Evolutionary conservation across 2,888 invertebrate genomes (phyloP).

Genomic region (Sarcophaga rosellei): DNA sequence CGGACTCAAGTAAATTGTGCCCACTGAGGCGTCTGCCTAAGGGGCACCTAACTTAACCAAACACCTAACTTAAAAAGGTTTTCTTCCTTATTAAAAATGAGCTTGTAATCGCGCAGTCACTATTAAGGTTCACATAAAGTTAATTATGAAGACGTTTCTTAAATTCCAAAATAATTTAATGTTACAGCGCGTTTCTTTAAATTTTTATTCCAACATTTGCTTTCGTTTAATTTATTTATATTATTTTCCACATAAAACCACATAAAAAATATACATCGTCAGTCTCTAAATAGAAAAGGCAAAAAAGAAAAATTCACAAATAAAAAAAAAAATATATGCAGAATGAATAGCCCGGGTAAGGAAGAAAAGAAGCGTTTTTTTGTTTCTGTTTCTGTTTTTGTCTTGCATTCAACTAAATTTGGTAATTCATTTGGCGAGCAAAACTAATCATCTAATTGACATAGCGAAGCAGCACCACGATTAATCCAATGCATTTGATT

Average conservation of each 20-base stretch:
- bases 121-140: no score
- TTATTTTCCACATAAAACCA: neutral
- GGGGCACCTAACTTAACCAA: no score
- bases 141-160: no score
- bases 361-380: slow-evolving; percentile 2
- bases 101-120: no score
- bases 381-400: neutral
- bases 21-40: no score
- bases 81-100: no score
- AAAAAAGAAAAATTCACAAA: neutral
- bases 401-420: slow-evolving; percentile 24
- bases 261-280: slow-evolving; percentile 20
- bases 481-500: slow-evolving; percentile 89
- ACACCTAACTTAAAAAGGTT: no score
- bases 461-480: slow-evolving; percentile 89
- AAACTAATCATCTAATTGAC: slow-evolving; percentile 84
- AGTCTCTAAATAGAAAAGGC: slow-evolving; percentile 25
- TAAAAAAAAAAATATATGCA: neutral
- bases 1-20: no score
- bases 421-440: slow-evolving; percentile 27
- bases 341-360: slow-evolving; percentile 16
- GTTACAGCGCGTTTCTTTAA: neutral
- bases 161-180: no score
- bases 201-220: neutral
- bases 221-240: neutral